These are phyloP conservation scores for Hippocampus barbouri DNA, from an alignment of 2,113 vertebrate species.

Conservation along the genomic window DNA sequence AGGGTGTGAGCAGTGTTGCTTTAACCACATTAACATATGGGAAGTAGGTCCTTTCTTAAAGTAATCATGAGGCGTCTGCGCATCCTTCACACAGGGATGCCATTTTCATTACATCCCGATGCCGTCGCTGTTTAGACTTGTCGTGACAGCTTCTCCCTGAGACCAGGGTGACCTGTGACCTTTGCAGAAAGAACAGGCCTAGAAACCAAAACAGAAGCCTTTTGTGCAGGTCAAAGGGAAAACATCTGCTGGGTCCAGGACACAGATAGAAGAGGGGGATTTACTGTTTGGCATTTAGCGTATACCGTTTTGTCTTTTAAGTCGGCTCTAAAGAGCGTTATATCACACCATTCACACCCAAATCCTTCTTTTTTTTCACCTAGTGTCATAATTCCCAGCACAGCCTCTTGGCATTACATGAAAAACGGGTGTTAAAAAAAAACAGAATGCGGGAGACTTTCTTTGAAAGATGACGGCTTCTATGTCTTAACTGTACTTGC, in stretches of 20 bases:
- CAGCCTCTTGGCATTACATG: slow-evolving; percentile 22
- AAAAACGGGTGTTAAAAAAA: slow-evolving; percentile 10
- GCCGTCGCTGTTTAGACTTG: slow-evolving; percentile 62
- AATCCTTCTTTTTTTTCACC: slow-evolving; percentile 9
- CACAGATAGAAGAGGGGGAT: slow-evolving; percentile 36
- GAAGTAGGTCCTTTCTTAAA: slow-evolving; percentile 51
- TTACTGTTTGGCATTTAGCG: slow-evolving; percentile 28
- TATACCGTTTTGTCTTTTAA: slow-evolving; percentile 35
- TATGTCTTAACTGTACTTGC: background rate
- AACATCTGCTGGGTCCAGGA: slow-evolving; percentile 64
- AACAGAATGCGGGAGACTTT: slow-evolving; percentile 33
- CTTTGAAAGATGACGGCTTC: slow-evolving; percentile 30
- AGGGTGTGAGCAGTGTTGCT: slow-evolving; percentile 31
- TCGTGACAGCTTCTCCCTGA: slow-evolving; percentile 61
- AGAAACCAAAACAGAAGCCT: slow-evolving; percentile 66
- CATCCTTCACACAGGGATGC: slow-evolving; percentile 8
- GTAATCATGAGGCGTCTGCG: slow-evolving; percentile 35
- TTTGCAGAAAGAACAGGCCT: slow-evolving; percentile 57
- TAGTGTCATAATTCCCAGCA: slow-evolving; percentile 1
- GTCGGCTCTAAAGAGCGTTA: slow-evolving; percentile 35
- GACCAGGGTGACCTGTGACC: slow-evolving; percentile 66
- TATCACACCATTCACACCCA: slow-evolving; percentile 14
- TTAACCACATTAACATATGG: slow-evolving; percentile 57
- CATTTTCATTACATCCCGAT: slow-evolving; percentile 52
- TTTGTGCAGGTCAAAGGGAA: slow-evolving; percentile 64